A percentile compares a stretch with the other conserved stretches of the same genome.
phyloP scores from a whole-genome alignment of 2,113 vertebrate genomes.

The Myiozetetes cayanensis region DNA sequence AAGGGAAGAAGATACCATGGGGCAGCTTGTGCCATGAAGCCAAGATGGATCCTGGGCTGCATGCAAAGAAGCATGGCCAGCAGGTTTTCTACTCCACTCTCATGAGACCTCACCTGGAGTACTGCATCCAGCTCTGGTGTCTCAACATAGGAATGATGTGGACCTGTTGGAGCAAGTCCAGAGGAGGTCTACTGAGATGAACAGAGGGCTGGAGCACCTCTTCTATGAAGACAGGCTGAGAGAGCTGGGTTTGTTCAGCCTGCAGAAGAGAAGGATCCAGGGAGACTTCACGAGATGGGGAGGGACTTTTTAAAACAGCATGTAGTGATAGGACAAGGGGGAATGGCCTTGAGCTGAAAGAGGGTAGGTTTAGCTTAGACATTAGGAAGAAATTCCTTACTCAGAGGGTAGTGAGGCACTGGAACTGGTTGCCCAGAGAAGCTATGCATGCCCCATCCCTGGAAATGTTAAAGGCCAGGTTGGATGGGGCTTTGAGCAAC shows the following conservation, averaged over 20 bases:
- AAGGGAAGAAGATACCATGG: background rate
- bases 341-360: background rate
- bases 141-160: background rate
- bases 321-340: background rate
- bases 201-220: background rate
- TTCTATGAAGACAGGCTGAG: background rate
- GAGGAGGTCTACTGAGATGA: background rate
- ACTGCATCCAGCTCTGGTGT: background rate
- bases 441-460: background rate
- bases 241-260: background rate
- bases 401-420: background rate
- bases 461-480: background rate
- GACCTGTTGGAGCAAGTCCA: background rate
- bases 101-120: background rate
- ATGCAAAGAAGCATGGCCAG: background rate
- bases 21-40: background rate
- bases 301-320: background rate
- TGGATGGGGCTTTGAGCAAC: background rate
- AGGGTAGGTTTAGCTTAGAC: background rate
- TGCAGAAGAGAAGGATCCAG: background rate
- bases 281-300: background rate
- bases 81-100: background rate
- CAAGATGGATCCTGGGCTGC: background rate
- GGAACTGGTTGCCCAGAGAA: background rate
- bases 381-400: background rate